phyloP scores from a whole-genome alignment of 2,888 invertebrate genomes.

The Sericinus montela region DNA sequence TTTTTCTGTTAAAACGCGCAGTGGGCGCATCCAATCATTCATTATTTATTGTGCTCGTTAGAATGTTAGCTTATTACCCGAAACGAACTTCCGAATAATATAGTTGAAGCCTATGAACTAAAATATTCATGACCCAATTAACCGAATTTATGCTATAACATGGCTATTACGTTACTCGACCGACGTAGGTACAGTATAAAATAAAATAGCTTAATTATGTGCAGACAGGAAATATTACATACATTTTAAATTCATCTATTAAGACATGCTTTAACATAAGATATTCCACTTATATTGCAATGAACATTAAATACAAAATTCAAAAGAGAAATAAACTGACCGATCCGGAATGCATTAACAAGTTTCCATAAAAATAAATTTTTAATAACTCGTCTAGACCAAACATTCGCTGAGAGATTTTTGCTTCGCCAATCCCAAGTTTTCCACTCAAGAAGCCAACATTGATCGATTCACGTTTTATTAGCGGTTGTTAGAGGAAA shows the following conservation, averaged over 20 bases:
- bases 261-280: neutral
- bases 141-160: slow-evolving; percentile 35
- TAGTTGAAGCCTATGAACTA: slow-evolving; percentile 29
- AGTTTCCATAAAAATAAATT: slow-evolving; percentile 60
- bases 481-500: slow-evolving; percentile 45
- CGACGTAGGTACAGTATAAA: neutral
- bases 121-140: slow-evolving; percentile 47
- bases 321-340: slow-evolving; percentile 25
- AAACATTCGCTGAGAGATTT: slow-evolving; percentile 53
- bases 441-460: slow-evolving; percentile 54
- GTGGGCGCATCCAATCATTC: slow-evolving; percentile 17
- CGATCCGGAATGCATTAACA: slow-evolving; percentile 43
- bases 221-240: neutral
- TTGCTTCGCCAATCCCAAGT: slow-evolving; percentile 57
- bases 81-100: slow-evolving; percentile 31
- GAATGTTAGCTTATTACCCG: slow-evolving; percentile 31
- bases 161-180: slow-evolving; percentile 29
- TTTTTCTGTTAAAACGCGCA: too few relatives aligned
- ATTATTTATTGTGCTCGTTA: slow-evolving; percentile 33
- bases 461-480: slow-evolving; percentile 58
- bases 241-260: neutral
- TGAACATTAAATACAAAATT: slow-evolving; percentile 8
- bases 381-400: slow-evolving; percentile 75
- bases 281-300: neutral
- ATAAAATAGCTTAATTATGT: slow-evolving; percentile 1